A percentile compares a stretch with the other conserved stretches of the same genome.
Conservation (phyloP, 2,113 vertebrate species). For the Gadus macrocephalus region DNA sequence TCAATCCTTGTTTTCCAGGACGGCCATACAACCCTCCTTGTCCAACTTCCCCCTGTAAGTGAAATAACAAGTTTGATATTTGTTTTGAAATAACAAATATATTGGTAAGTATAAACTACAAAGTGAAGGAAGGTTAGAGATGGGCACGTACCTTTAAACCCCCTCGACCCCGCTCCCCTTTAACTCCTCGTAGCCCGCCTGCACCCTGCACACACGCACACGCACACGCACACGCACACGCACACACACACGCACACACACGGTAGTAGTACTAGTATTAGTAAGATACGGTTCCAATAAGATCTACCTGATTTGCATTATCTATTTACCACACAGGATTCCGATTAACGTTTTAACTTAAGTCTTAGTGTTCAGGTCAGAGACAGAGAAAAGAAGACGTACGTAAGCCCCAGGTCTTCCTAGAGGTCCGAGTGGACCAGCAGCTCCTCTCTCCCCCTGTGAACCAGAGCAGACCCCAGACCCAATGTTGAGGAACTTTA, state of each 20-base stretch:
- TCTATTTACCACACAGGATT: too few species aligned
- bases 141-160: slow-evolving; percentile 66
- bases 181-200: slow-evolving; percentile 62
- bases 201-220: slow-evolving; percentile 58
- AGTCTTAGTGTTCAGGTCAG: background rate
- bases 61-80: background rate
- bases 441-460: slow-evolving; percentile 68
- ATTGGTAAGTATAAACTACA: too few species aligned
- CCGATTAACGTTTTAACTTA: too few species aligned
- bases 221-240: too few species aligned
- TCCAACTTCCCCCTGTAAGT: background rate
- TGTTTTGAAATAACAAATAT: too few species aligned
- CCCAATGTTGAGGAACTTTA: too few species aligned
- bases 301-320: too few species aligned
- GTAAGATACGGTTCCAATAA: too few species aligned
- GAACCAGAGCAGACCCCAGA: too few species aligned
- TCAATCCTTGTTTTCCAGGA: background rate
- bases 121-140: too few species aligned
- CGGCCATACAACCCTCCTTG: background rate
- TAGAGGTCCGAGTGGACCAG: slow-evolving; percentile 59
- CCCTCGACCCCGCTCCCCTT: slow-evolving; percentile 55
- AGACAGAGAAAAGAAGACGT: background rate
- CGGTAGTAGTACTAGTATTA: too few species aligned
- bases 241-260: too few species aligned
- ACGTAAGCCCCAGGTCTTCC: slow-evolving; percentile 72